A percentile compares a stretch with the other conserved stretches of the same genome.
These are phyloP conservation scores for Ceyx margarethae DNA, from an alignment of 2,113 vertebrate species.

Conservation along the genomic window DNA sequence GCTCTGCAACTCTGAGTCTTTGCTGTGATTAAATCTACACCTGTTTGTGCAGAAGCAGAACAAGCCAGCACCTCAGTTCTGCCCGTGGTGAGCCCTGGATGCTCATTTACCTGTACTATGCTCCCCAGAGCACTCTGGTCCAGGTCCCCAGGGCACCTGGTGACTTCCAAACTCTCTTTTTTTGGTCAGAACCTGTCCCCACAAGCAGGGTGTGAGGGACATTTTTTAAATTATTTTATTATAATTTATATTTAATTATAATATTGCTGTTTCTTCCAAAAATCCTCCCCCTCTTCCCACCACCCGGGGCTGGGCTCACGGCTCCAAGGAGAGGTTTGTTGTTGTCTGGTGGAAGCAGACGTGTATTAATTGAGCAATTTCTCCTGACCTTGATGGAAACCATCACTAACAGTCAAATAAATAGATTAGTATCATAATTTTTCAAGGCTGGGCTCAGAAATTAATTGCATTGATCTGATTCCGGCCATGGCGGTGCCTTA, in stretches of 20 bases:
- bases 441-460: conserved; percentile 44
- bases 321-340: not conserved
- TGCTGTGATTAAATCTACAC: too few species aligned
- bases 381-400: conserved; percentile 48
- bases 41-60: too few species aligned
- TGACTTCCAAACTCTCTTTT: not conserved
- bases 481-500: not conserved
- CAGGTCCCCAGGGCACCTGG: too few species aligned
- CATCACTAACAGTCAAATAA: conserved; percentile 12
- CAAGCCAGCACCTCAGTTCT: too few species aligned
- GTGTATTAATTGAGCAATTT: conserved; percentile 38
- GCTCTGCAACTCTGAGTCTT: not conserved
- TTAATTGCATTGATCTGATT: conserved; percentile 53
- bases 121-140: not conserved
- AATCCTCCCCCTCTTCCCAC: too few species aligned
- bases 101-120: too few species aligned
- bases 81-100: too few species aligned
- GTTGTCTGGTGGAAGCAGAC: not conserved
- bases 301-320: rapidly evolving
- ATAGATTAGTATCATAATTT: conserved; percentile 49
- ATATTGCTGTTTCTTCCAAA: rapidly evolving
- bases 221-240: too few species aligned
- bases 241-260: too few species aligned
- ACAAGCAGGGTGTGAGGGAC: too few species aligned
- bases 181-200: not conserved